phyloP scores from a whole-genome alignment of 2,113 vertebrate genomes.

The Callaeas wilsoni region DNA sequence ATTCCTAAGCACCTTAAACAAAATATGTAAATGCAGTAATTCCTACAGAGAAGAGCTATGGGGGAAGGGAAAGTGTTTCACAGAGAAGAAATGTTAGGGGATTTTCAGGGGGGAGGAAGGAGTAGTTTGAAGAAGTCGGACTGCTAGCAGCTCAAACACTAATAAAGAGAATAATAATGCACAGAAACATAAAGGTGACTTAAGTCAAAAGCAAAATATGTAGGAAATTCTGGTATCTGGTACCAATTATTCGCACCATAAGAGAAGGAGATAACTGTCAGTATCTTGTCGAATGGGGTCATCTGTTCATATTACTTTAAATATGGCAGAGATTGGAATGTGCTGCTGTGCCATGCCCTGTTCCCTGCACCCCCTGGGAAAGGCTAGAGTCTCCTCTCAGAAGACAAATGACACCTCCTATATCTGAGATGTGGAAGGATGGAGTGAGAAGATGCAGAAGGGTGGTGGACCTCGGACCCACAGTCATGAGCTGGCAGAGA shows the following conservation, averaged over 20 bases:
- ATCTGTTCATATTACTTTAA: neutral
- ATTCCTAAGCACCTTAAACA: constrained; percentile 47
- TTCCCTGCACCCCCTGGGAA: neutral
- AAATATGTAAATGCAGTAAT: constrained; percentile 32
- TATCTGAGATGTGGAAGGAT: neutral
- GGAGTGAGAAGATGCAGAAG: neutral
- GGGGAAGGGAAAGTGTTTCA: neutral
- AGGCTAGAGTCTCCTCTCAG: neutral
- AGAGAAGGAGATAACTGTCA: neutral
- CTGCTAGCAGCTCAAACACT: neutral
- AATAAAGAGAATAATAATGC: neutral
- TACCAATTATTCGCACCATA: neutral
- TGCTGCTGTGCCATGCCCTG: neutral
- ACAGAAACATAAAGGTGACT: neutral
- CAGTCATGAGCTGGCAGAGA: neutral
- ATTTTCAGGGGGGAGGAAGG: neutral
- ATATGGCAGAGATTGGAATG: neutral
- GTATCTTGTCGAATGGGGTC: neutral
- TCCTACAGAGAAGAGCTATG: neutral
- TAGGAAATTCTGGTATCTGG: neutral
- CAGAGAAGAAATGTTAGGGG: neutral
- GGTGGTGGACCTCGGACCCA: neutral
- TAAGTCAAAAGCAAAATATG: neutral
- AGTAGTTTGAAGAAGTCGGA: neutral
- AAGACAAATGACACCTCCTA: neutral